These are phyloP conservation scores for Pitangus sulphuratus DNA, from an alignment of 2,797 vertebrate genomes.

Conservation along the genomic window DNA sequence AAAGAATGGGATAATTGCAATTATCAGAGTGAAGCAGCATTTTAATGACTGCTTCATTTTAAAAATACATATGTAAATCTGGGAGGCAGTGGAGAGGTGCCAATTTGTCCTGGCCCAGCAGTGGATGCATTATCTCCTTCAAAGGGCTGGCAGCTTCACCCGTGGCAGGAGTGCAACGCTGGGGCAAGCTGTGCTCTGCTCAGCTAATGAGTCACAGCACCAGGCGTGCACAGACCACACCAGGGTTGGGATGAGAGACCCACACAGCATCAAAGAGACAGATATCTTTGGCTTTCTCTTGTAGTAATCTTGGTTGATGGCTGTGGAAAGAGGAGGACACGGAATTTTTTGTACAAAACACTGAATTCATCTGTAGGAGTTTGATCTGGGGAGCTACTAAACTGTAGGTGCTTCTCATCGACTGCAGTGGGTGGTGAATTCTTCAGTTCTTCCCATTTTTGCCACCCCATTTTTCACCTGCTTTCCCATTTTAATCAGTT, in stretches of 20 bases:
- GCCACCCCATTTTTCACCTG: rapidly evolving
- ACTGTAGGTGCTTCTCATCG: not conserved
- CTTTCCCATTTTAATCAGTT: not conserved
- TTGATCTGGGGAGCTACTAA: not conserved
- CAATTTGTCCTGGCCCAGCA: not conserved
- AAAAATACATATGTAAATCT: slow-evolving; percentile 4
- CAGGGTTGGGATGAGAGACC: not conserved
- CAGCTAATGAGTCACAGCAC: not conserved
- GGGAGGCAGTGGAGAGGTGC: not conserved
- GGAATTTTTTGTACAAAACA: rapidly evolving
- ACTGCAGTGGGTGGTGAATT: not conserved
- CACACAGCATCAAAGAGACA: not conserved
- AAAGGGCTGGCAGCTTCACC: slow-evolving; percentile 11
- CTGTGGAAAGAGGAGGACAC: not conserved
- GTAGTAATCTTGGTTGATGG: rapidly evolving
- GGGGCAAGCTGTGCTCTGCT: not conserved
- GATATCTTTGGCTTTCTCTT: not conserved
- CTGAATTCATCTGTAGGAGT: not conserved
- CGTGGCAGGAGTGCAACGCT: not conserved
- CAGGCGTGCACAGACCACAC: not conserved
- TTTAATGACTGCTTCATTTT: slow-evolving; percentile 41
- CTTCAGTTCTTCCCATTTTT: not conserved
- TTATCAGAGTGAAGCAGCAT: slow-evolving; percentile 35
- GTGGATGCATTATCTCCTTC: slow-evolving; percentile 31
- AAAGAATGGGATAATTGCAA: slow-evolving; percentile 73